Evolutionary conservation across 2,113 vertebrate genomes (phyloP).

Genomic region (Illadopsis cleaveri): DNA sequence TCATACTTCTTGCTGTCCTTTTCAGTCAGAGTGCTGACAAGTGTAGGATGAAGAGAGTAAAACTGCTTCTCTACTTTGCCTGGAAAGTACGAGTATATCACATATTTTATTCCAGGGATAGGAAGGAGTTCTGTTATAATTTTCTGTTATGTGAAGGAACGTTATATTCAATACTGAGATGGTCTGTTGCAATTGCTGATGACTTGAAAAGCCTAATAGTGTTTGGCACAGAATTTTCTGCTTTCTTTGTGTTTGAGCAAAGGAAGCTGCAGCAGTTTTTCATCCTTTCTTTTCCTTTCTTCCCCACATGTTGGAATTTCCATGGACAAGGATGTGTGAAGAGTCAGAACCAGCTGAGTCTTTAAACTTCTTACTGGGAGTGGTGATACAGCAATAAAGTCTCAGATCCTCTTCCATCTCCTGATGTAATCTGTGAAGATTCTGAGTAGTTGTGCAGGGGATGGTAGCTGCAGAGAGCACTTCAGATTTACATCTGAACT

Average conservation of each 20-base stretch:
- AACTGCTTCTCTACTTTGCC: background rate
- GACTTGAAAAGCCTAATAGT: background rate
- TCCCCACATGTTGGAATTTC: background rate
- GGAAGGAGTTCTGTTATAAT: background rate
- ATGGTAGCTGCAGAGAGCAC: background rate
- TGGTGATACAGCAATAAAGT: background rate
- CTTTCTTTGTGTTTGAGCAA: background rate
- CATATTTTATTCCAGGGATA: background rate
- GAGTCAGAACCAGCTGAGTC: background rate
- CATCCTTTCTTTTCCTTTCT: background rate
- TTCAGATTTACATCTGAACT: background rate
- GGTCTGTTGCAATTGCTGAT: background rate
- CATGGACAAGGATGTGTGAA: background rate
- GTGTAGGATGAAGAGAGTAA: background rate
- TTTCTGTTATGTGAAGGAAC: background rate
- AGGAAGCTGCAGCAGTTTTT: background rate
- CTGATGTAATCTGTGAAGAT: background rate
- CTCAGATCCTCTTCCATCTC: background rate
- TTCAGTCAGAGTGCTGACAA: rapidly evolving
- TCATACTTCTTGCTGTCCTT: background rate
- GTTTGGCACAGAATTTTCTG: background rate
- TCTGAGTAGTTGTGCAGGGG: background rate
- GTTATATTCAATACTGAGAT: background rate
- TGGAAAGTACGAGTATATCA: background rate
- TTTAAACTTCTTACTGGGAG: background rate